Evolutionary conservation across 2,113 vertebrate species (phyloP).

Genomic region (Psilopogon haemacephalus): DNA sequence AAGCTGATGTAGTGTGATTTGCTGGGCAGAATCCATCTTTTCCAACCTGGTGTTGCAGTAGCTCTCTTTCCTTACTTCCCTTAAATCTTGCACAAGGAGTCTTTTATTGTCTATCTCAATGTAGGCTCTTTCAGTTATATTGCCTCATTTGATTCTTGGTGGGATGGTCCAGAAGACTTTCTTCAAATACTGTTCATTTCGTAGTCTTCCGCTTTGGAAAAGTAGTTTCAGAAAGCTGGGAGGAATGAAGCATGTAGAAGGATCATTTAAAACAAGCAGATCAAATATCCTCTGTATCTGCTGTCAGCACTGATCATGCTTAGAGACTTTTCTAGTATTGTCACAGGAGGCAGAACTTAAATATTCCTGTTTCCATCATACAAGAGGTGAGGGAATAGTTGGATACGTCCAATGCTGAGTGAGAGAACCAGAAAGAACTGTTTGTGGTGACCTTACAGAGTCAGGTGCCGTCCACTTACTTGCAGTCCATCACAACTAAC

Average conservation of each 20-base stretch:
- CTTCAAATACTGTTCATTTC: not conserved
- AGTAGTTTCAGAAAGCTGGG: not conserved
- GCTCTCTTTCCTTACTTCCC: not conserved
- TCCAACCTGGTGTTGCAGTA: not conserved
- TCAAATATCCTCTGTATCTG: not conserved
- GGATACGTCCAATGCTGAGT: not conserved
- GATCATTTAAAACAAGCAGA: not conserved
- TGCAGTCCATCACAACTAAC: not conserved
- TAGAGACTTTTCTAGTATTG: not conserved
- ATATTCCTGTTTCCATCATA: not conserved
- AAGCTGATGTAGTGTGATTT: not conserved
- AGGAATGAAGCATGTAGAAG: not conserved
- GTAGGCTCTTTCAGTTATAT: not conserved
- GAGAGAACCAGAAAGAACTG: not conserved
- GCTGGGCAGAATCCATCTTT: not conserved
- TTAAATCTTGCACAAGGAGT: not conserved
- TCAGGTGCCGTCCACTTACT: not conserved
- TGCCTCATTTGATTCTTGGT: not conserved
- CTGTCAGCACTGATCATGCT: not conserved
- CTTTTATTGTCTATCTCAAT: not conserved
- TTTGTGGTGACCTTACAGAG: not conserved
- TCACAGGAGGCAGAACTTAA: not conserved
- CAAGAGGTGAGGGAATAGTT: not conserved
- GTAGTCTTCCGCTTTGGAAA: not conserved
- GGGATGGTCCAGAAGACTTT: not conserved